Percentiles rank a stretch among this genome's conserved stretches.
These are phyloP conservation scores for Harpegnathos saltator DNA, from an alignment of 1,140 invertebrate species.

Conservation along the genomic window DNA sequence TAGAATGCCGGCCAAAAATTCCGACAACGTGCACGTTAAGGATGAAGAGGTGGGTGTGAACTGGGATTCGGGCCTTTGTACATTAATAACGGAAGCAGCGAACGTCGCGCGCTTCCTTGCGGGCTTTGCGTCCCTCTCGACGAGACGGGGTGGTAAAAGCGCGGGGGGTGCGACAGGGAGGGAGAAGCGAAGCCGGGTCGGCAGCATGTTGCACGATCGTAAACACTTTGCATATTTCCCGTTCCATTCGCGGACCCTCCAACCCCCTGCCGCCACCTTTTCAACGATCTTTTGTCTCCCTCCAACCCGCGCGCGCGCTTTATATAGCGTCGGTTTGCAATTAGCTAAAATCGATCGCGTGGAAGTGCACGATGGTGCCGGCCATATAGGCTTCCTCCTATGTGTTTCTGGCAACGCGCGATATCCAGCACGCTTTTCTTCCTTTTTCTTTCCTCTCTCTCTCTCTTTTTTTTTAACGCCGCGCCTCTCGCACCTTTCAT, in stretches of 20 bases:
- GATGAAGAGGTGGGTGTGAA: conserved; percentile 34
- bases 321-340: conserved; percentile 79
- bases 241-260: conserved; percentile 72
- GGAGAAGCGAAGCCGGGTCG: conserved; percentile 65
- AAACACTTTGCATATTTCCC: conserved; percentile 84
- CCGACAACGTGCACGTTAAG: conserved; percentile 1
- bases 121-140: conserved; percentile 49
- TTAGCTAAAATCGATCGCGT: conserved; percentile 83
- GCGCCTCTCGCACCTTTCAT: conserved; percentile 35
- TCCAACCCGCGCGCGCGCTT: conserved; percentile 39
- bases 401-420: conserved; percentile 61
- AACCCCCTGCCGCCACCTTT: conserved; percentile 66
- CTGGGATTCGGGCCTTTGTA: conserved; percentile 63
- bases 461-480: conserved; percentile 48
- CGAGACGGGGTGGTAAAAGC: conserved; percentile 23
- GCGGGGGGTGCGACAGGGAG: neutral
- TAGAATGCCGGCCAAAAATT: conserved; percentile 50
- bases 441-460: neutral
- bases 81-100: conserved; percentile 68
- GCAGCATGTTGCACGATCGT: conserved; percentile 84
- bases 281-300: conserved; percentile 47
- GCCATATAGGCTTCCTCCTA: conserved; percentile 41
- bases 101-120: conserved; percentile 62
- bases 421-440: too few relatives aligned
- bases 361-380: conserved; percentile 76